Evolutionary conservation across 2,888 invertebrate species (phyloP).

Genomic region (Blastobasis adustella): DNA sequence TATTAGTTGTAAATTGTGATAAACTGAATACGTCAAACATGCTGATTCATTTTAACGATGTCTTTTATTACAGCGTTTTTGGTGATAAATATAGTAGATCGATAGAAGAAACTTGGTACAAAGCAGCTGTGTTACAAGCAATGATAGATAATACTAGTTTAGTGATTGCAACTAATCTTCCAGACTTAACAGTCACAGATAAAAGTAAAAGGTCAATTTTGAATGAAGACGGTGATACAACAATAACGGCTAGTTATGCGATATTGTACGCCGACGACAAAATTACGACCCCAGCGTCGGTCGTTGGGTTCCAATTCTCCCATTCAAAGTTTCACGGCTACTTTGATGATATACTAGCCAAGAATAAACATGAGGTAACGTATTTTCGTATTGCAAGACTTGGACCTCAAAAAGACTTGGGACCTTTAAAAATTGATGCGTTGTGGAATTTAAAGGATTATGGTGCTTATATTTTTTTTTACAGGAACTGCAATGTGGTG

Average conservation of each 20-base stretch:
- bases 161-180: constrained; percentile 84
- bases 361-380: constrained; percentile 27
- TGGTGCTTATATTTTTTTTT: constrained; percentile 7
- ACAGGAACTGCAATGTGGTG: constrained; percentile 65
- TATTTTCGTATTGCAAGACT: neutral
- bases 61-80: constrained; percentile 73
- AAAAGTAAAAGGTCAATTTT: constrained; percentile 41
- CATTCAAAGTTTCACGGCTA: constrained; percentile 80
- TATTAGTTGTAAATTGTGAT: no score
- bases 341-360: constrained; percentile 77
- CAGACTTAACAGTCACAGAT: constrained; percentile 53
- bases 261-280: constrained; percentile 87
- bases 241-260: constrained; percentile 88
- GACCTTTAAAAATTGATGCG: no score
- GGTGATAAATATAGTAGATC: constrained; percentile 84
- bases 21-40: no score
- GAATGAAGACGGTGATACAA: constrained; percentile 67
- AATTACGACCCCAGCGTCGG: constrained; percentile 88
- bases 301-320: constrained; percentile 90
- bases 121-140: constrained; percentile 90
- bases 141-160: constrained; percentile 84
- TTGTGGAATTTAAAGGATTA: no score
- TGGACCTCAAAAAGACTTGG: neutral
- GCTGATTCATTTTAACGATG: no score
- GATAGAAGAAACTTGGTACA: constrained; percentile 94